These are phyloP conservation scores for Amaurobius ferox DNA, from an alignment of 2,888 invertebrate genomes.

Conservation along the genomic window DNA sequence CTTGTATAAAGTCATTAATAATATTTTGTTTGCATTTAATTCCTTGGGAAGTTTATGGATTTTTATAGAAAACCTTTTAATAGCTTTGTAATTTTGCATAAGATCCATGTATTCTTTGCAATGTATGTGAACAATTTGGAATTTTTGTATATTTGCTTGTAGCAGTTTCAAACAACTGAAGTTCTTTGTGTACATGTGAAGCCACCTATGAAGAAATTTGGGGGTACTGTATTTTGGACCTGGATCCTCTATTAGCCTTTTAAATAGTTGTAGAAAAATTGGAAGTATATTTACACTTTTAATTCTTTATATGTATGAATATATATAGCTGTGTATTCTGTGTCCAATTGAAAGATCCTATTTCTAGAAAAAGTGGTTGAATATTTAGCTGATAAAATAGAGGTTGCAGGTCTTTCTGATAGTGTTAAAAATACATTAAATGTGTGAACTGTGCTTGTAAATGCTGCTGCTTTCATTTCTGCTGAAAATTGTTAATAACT, in stretches of 20 bases:
- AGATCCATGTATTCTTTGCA: neutral
- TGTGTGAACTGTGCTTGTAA: slow-evolving; percentile 9
- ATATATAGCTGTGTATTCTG: neutral
- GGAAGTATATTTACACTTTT: slow-evolving; percentile 6
- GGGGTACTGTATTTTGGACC: slow-evolving; percentile 2
- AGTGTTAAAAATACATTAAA: neutral
- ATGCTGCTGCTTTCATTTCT: neutral
- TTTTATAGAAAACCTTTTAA: neutral
- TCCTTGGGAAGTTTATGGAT: too few relatives aligned
- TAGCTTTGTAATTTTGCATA: neutral
- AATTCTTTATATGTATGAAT: slow-evolving; percentile 6
- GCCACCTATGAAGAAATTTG: neutral
- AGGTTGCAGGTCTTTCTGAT: slow-evolving; percentile 5
- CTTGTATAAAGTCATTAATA: too few relatives aligned
- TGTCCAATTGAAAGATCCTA: neutral
- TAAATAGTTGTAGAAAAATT: slow-evolving; percentile 1
- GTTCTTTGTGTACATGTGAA: slow-evolving; percentile 6
- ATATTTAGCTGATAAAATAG: neutral
- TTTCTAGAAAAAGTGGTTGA: neutral
- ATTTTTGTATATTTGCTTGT: neutral
- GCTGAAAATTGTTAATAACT: neutral
- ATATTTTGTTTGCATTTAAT: too few relatives aligned
- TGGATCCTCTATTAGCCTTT: slow-evolving; percentile 16
- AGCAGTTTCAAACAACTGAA: neutral
- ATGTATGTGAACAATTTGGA: neutral